Percentiles rank a stretch among this genome's conserved stretches.
phyloP scores from a whole-genome alignment of 1,140 invertebrate genomes.

The Drosophila trapezifrons region DNA sequence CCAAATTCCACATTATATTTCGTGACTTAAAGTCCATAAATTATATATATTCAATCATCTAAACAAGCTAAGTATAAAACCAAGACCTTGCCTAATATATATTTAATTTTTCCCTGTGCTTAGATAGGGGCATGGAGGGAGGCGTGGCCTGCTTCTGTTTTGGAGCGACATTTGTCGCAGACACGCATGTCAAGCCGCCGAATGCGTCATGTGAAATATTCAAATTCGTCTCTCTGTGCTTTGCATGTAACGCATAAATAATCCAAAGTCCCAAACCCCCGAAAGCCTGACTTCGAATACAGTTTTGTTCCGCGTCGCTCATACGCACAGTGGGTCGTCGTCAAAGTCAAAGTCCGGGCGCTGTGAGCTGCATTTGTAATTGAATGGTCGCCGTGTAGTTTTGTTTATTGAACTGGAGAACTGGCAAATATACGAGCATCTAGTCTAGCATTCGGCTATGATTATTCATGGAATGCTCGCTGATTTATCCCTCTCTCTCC shows the following conservation, averaged over 20 bases:
- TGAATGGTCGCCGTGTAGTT: conserved; percentile 17
- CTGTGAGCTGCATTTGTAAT: conserved; percentile 71
- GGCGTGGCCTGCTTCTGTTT: conserved; percentile 44
- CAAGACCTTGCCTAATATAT: conserved; percentile 6
- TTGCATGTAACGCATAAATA: conserved; percentile 78
- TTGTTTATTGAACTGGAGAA: conserved; percentile 66
- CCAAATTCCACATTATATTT: neutral
- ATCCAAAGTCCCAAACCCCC: conserved; percentile 39
- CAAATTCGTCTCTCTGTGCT: conserved; percentile 53
- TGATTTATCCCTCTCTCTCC: conserved; percentile 50
- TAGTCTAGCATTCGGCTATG: conserved; percentile 35
- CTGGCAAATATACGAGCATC: conserved; percentile 55
- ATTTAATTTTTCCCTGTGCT: conserved; percentile 14
- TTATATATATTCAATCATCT: neutral
- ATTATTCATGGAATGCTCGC: conserved; percentile 64
- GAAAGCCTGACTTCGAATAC: conserved; percentile 20
- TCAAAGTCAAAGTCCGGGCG: conserved; percentile 46
- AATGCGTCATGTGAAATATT: conserved; percentile 75
- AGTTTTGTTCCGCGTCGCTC: conserved; percentile 75
- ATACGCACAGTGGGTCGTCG: conserved; percentile 74
- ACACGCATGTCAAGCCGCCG: conserved; percentile 51
- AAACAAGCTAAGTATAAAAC: neutral
- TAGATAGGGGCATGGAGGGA: neutral
- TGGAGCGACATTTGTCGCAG: conserved; percentile 49
- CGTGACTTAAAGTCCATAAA: conserved; percentile 3